Conservation (phyloP, 2,888 invertebrate genomes). For the Ochropleura leucogaster region DNA sequence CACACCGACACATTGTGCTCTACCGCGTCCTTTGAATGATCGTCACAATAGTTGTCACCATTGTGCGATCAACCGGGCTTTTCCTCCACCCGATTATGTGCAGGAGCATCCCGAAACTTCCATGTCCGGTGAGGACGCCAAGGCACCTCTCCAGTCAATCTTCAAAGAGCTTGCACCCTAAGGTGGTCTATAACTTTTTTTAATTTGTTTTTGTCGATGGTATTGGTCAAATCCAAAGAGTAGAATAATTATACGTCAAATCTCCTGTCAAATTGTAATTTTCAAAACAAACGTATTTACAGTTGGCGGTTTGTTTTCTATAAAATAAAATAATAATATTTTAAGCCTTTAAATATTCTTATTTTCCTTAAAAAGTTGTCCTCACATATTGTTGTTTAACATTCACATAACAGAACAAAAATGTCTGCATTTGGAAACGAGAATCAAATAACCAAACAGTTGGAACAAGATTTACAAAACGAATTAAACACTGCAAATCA, state of each 20-base stretch:
- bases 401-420: conserved; percentile 13
- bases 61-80: too few relatives aligned
- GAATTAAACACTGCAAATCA: conserved; percentile 83
- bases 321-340: too few relatives aligned
- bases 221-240: too few relatives aligned
- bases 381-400: neutral
- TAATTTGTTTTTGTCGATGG: neutral
- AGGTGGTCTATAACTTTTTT: too few relatives aligned
- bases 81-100: too few relatives aligned
- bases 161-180: too few relatives aligned
- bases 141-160: too few relatives aligned
- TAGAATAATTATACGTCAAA: neutral
- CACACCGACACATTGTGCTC: too few relatives aligned
- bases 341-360: neutral
- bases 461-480: conserved; percentile 84
- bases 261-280: neutral
- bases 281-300: conserved; percentile 23
- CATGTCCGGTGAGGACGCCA: too few relatives aligned
- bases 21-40: too few relatives aligned
- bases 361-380: neutral
- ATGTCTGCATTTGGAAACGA: conserved; percentile 61
- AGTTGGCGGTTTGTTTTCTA: neutral
- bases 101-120: too few relatives aligned
- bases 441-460: conserved; percentile 68
- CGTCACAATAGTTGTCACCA: too few relatives aligned